These are phyloP conservation scores for Acrocephalus scirpaceus DNA, from an alignment of 2,797 vertebrate species.

Conservation along the genomic window DNA sequence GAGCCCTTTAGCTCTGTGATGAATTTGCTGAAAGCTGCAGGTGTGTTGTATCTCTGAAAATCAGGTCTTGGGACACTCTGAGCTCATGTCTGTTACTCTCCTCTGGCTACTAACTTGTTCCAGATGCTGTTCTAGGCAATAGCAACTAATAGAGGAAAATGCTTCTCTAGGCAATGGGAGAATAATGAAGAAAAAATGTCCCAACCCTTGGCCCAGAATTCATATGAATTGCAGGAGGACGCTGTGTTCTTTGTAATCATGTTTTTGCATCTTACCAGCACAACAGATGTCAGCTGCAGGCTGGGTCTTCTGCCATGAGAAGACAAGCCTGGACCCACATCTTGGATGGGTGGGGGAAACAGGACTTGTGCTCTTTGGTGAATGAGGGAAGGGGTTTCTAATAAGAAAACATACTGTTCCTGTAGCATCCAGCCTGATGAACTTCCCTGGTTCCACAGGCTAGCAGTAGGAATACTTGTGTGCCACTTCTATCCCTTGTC, in stretches of 20 bases:
- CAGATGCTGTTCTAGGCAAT: constrained; percentile 60
- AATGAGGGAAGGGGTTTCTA: background rate
- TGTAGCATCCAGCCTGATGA: background rate
- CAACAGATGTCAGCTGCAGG: constrained; percentile 27
- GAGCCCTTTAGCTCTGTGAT: background rate
- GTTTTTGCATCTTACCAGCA: constrained; percentile 34
- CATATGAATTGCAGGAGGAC: background rate
- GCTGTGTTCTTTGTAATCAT: constrained; percentile 1
- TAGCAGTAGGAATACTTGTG: background rate
- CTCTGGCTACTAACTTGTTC: constrained; percentile 57
- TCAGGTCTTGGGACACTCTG: constrained; percentile 45
- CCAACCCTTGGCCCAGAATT: constrained; percentile 38
- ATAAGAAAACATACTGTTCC: background rate
- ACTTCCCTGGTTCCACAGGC: background rate
- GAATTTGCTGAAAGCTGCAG: constrained; percentile 47
- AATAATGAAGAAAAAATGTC: constrained; percentile 66
- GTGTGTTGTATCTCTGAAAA: constrained; percentile 55
- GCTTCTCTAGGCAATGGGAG: constrained; percentile 20
- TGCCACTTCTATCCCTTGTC: background rate
- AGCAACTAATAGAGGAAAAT: constrained; percentile 43
- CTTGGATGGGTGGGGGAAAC: background rate
- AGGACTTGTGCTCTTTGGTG: background rate
- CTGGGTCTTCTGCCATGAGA: background rate
- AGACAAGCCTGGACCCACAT: background rate
- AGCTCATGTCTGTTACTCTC: constrained; percentile 55